phyloP scores from a whole-genome alignment of 37 sponge, comb jelly and placozoan species.

The Geodia barretti region DNA sequence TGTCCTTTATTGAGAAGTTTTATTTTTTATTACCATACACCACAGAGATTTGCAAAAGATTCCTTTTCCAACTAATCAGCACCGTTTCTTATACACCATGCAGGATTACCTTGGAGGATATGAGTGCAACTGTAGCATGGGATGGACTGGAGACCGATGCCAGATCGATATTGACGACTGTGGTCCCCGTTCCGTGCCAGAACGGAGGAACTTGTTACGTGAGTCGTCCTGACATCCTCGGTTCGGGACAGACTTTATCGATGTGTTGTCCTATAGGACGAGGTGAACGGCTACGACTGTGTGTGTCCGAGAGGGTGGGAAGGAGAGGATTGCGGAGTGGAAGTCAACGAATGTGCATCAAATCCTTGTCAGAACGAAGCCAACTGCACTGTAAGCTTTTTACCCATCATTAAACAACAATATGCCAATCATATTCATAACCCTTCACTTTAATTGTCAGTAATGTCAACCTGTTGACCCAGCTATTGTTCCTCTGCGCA shows the following conservation, averaged over 20 bases:
- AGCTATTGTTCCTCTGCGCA: background rate
- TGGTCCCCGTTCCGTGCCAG: constrained; percentile 25
- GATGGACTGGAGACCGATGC: constrained; percentile 49
- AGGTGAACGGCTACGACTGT: constrained; percentile 27
- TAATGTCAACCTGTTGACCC: no score
- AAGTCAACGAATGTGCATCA: constrained; percentile 39
- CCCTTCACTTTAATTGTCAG: no score
- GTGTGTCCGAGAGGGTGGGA: constrained; percentile 16
- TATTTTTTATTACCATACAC: no score
- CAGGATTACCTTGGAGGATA: constrained; percentile 15
- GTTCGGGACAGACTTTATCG: background rate
- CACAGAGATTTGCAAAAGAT: no score
- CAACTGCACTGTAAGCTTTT: constrained; percentile 21
- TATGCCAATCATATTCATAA: no score
- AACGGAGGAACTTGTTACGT: constrained; percentile 56
- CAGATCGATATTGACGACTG: constrained; percentile 51
- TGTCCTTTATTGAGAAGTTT: no score
- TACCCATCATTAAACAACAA: background rate
- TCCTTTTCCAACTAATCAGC: no score
- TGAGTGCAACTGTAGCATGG: constrained; percentile 35
- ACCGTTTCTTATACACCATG: no score
- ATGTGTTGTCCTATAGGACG: background rate
- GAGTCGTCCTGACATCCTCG: background rate
- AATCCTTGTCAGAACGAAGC: constrained; percentile 58
- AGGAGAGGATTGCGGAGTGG: constrained; percentile 18